Evolutionary conservation across 2,797 vertebrate species (phyloP).

Genomic region (Parambassis ranga): DNA sequence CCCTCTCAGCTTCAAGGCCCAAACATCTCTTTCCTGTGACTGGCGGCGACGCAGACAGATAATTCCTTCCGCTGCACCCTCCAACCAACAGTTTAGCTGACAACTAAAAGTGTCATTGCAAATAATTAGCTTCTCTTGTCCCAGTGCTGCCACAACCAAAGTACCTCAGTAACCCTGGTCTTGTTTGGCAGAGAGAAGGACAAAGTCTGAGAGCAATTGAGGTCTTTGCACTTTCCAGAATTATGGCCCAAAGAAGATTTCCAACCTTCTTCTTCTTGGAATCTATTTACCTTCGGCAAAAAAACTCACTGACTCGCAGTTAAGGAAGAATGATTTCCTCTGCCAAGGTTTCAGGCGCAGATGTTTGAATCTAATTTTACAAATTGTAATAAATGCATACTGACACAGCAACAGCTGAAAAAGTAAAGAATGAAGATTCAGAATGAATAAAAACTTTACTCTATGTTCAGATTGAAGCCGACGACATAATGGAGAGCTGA

Average conservation of each 20-base stretch:
- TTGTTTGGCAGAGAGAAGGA: slow-evolving; percentile 36
- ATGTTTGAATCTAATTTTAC: slow-evolving; percentile 49
- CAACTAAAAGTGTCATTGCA: slow-evolving; percentile 31
- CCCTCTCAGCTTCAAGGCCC: slow-evolving; percentile 43
- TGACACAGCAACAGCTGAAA: slow-evolving; percentile 31
- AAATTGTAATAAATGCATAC: slow-evolving; percentile 26
- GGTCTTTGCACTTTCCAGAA: slow-evolving; percentile 31
- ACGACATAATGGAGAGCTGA: slow-evolving; percentile 1
- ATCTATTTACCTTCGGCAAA: slow-evolving; percentile 47
- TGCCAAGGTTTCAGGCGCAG: slow-evolving; percentile 25
- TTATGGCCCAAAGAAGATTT: slow-evolving; percentile 33
- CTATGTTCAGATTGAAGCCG: background rate
- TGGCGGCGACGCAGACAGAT: slow-evolving; percentile 31
- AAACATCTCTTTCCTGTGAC: slow-evolving; percentile 21
- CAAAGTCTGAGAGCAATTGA: slow-evolving; percentile 64
- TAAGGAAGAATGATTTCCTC: slow-evolving; percentile 16
- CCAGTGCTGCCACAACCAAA: slow-evolving; percentile 15
- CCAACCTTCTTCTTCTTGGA: slow-evolving; percentile 22
- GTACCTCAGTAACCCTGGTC: slow-evolving; percentile 18
- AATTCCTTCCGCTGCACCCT: slow-evolving; percentile 41
- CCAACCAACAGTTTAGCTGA: slow-evolving; percentile 20
- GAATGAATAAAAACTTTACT: background rate
- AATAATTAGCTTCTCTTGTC: slow-evolving; percentile 45
- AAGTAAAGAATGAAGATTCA: background rate
- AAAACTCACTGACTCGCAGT: slow-evolving; percentile 37